A percentile compares a stretch with the other conserved stretches of the same genome.
Evolutionary conservation across 2,888 invertebrate genomes (phyloP).

Genomic region (Oscheius sp.): DNA sequence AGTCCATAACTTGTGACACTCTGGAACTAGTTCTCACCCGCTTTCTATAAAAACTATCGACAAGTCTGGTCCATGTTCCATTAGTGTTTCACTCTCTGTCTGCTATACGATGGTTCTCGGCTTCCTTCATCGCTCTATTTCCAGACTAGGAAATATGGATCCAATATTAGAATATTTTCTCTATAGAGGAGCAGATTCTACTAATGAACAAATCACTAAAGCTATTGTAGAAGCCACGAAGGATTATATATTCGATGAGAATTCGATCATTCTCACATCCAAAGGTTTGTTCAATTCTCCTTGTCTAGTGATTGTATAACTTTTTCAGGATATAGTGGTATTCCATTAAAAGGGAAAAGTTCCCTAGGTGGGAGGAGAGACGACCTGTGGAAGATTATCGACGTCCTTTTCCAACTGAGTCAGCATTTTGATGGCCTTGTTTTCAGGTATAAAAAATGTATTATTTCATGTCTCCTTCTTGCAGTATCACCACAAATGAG

Average conservation of each 20-base stretch:
- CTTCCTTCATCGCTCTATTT: background rate
- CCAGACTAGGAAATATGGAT: slow-evolving; percentile 31
- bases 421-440: slow-evolving; percentile 44
- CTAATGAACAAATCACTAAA: slow-evolving; percentile 42
- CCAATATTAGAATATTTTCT: slow-evolving; percentile 40
- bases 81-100: background rate
- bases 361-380: slow-evolving; percentile 37
- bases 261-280: slow-evolving; percentile 32
- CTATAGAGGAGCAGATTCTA: slow-evolving; percentile 44
- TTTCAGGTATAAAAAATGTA: slow-evolving; percentile 29
- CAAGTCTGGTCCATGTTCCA: background rate
- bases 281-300: background rate
- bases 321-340: slow-evolving; percentile 51
- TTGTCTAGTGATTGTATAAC: background rate
- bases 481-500: slow-evolving; percentile 48
- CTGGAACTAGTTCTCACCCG: slow-evolving; percentile 8
- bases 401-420: slow-evolving; percentile 50
- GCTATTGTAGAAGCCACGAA: slow-evolving; percentile 47
- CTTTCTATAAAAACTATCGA: background rate
- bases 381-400: slow-evolving; percentile 53
- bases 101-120: background rate
- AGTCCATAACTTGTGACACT: background rate
- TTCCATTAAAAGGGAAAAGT: slow-evolving; percentile 50
- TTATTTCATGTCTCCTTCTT: slow-evolving; percentile 12
- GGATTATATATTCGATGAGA: slow-evolving; percentile 44